Evolutionary conservation across 2,888 invertebrate genomes (phyloP).

Genomic region (Apantesis nais): DNA sequence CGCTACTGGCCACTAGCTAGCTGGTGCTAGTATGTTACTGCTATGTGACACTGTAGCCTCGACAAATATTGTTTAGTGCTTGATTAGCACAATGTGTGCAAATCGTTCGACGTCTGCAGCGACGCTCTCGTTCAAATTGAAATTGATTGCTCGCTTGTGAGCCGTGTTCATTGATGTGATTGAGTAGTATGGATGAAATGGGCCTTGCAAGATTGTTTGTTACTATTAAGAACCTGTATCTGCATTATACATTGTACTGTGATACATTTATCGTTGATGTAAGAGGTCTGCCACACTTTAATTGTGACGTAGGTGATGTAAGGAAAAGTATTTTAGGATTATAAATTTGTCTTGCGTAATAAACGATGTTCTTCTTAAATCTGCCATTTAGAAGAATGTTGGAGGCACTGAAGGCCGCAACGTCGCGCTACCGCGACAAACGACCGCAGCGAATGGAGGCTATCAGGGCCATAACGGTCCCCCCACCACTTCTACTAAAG

Average conservation of each 20-base stretch:
- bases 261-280: conserved; percentile 39
- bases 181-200: conserved; percentile 75
- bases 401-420: too few species aligned
- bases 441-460: too few species aligned
- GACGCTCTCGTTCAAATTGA: conserved; percentile 65
- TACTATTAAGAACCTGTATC: conserved; percentile 56
- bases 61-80: conserved; percentile 79
- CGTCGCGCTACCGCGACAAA: too few species aligned
- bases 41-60: conserved; percentile 66
- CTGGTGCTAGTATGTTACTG: conserved; percentile 30
- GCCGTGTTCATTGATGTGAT: conserved; percentile 76
- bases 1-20: conserved; percentile 48
- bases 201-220: conserved; percentile 69
- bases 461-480: too few species aligned
- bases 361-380: too few species aligned
- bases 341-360: too few species aligned
- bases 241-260: conserved; percentile 43
- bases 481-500: too few species aligned
- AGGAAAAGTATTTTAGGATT: conserved; percentile 13
- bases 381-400: too few species aligned
- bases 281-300: conserved; percentile 27
- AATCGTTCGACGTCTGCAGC: conserved; percentile 61
- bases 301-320: conserved; percentile 36
- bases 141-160: conserved; percentile 74
- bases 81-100: conserved; percentile 83